Percentiles rank a stretch among this genome's conserved stretches.
These are phyloP conservation scores for Terrapene triunguis DNA, from an alignment of 2,113 vertebrate species.

Conservation along the genomic window DNA sequence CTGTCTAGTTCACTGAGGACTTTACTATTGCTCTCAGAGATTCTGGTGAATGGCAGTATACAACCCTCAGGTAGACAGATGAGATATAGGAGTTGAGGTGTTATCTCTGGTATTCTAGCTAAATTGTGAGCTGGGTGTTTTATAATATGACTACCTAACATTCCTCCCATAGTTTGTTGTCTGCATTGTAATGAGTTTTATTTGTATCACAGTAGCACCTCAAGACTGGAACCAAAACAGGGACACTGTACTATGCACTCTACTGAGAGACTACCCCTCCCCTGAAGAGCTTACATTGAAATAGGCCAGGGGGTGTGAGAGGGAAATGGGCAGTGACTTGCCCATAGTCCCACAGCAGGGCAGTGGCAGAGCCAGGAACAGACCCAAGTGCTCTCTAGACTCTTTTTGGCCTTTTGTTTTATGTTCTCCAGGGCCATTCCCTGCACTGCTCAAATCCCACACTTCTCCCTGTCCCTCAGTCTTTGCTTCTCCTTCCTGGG, in stretches of 20 bases:
- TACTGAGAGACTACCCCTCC: constrained; percentile 20
- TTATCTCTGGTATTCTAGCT: background rate
- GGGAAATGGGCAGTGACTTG: background rate
- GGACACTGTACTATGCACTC: background rate
- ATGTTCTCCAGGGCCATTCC: background rate
- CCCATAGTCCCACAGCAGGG: background rate
- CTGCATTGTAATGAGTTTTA: background rate
- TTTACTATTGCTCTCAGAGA: fast-evolving
- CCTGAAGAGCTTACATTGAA: background rate
- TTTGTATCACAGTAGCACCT: background rate
- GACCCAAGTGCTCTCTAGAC: background rate
- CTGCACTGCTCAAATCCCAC: background rate
- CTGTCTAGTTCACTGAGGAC: background rate
- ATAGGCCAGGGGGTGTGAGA: background rate
- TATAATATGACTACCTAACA: background rate
- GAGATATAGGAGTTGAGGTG: background rate
- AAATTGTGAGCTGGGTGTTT: background rate
- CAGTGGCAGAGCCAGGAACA: background rate
- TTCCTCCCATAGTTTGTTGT: background rate
- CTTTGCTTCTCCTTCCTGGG: background rate
- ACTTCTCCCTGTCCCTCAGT: background rate
- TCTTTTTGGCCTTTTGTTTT: background rate
- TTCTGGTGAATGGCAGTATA: background rate
- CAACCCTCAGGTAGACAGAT: background rate
- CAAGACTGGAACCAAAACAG: background rate